Percentiles rank a stretch among this genome's conserved stretches.
Conservation (phyloP, 2,888 invertebrate genomes). For the Adineta ricciae region DNA sequence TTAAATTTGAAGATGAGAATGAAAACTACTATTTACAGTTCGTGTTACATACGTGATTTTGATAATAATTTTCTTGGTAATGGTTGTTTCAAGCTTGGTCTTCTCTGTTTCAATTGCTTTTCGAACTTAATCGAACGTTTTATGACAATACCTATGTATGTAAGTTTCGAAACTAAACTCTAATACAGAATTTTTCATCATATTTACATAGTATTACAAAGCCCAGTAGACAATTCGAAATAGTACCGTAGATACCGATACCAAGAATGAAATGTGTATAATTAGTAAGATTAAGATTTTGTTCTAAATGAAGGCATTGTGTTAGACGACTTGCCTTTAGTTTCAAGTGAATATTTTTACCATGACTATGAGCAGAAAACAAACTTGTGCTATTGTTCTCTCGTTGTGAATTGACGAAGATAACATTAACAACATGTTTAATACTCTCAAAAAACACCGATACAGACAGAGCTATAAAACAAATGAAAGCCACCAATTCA, state of each 20-base stretch:
- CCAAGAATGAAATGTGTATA: not conserved
- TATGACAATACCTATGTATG: not conserved
- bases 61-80: not conserved
- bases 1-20: too few relatives aligned
- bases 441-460: conserved; percentile 1
- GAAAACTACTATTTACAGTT: too few relatives aligned
- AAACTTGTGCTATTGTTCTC: not conserved
- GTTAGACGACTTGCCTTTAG: not conserved
- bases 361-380: not conserved
- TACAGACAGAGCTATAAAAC: not conserved
- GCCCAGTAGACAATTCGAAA: not conserved
- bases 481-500: not conserved
- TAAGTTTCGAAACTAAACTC: not conserved
- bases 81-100: not conserved
- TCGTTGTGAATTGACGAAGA: not conserved
- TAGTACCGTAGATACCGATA: conserved; percentile 10
- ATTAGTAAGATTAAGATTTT: not conserved
- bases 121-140: not conserved
- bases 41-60: not conserved
- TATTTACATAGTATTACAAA: not conserved
- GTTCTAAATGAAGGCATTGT: not conserved
- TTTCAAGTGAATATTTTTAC: not conserved
- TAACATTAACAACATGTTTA: not conserved
- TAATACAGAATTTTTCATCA: too few relatives aligned
- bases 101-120: not conserved